Percentiles rank a stretch among this genome's conserved stretches.
These are phyloP conservation scores for Oryzias dopingdopingensis DNA, from an alignment of 2,797 vertebrate species.

Conservation along the genomic window DNA sequence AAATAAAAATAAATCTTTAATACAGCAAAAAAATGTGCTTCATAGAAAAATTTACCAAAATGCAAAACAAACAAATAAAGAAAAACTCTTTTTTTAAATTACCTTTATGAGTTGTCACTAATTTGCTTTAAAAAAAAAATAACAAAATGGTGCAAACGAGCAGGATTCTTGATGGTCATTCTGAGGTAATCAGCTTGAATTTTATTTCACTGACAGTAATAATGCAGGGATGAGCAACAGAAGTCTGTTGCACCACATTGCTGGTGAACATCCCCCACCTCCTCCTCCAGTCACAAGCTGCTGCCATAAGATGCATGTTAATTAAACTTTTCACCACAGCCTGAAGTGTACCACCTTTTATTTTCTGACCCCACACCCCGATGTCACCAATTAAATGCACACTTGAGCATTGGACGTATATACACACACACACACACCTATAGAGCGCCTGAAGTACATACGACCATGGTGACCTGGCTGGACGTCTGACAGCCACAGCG, in stretches of 20 bases:
- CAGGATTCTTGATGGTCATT: no score
- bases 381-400: constrained; percentile 67
- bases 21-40: constrained; percentile 11
- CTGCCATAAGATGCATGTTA: constrained; percentile 63
- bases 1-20: constrained; percentile 53
- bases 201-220: no score
- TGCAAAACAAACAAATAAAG: no score
- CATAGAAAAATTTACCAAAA: no score
- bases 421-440: constrained; percentile 47
- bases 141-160: no score
- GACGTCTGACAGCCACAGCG: constrained; percentile 81
- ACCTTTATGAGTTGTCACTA: no score
- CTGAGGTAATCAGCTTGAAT: no score
- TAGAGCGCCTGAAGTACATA: constrained; percentile 49
- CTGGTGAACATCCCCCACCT: background rate
- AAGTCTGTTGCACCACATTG: no score
- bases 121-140: no score
- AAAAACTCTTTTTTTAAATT: no score
- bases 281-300: constrained; percentile 26
- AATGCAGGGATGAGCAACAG: no score
- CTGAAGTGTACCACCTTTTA: constrained; percentile 74
- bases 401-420: constrained; percentile 25
- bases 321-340: constrained; percentile 66
- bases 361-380: constrained; percentile 78
- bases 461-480: constrained; percentile 65